phyloP scores from a whole-genome alignment of 2,113 vertebrate genomes.

The Ophthalmolycus amberensis region DNA sequence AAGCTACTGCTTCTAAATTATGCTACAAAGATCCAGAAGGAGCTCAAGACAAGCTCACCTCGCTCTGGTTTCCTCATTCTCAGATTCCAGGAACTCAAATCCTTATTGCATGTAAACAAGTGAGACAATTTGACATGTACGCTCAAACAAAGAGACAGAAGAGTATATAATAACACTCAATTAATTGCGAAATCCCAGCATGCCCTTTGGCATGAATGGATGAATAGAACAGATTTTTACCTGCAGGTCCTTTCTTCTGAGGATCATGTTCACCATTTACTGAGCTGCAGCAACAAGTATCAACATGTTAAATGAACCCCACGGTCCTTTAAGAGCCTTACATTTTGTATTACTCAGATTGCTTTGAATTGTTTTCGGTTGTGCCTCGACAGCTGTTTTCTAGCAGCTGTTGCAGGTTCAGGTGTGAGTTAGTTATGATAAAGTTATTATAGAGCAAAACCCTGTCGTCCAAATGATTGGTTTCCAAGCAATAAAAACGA shows the following conservation, averaged over 20 bases:
- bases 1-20: not conserved
- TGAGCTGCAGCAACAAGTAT: conserved; percentile 13
- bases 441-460: not conserved
- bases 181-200: not conserved
- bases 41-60: not conserved
- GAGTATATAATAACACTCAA: not conserved
- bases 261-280: not conserved
- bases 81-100: not conserved
- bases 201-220: not conserved
- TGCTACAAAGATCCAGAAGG: too few species aligned
- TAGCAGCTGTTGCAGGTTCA: not conserved
- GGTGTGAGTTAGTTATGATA: not conserved
- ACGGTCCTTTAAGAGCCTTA: not conserved
- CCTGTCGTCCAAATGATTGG: not conserved
- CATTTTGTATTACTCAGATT: conserved; percentile 20
- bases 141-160: not conserved
- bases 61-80: not conserved
- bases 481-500: not conserved
- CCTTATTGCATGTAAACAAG: not conserved
- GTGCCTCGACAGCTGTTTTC: not conserved
- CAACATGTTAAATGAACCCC: not conserved
- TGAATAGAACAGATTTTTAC: not conserved
- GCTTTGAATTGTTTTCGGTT: not conserved
- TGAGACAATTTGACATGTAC: not conserved
- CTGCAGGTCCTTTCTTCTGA: not conserved